Percentiles rank a stretch among this genome's conserved stretches.
Conservation (phyloP, 2,797 vertebrate genomes). For the Gobionotothen gibberifrons region DNA sequence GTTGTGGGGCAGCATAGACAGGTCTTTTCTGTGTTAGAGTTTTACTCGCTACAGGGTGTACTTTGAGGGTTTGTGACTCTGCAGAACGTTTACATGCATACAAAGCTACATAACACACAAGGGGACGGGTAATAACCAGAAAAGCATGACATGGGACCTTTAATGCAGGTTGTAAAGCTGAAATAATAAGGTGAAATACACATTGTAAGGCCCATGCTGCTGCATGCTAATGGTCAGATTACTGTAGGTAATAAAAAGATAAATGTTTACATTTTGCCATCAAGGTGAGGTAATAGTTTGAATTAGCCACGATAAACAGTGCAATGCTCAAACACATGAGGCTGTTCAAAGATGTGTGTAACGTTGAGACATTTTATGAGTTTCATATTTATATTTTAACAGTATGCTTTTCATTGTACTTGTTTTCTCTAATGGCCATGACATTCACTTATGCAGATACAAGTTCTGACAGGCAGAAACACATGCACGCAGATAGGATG, state of each 20-base stretch:
- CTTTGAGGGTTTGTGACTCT: no score
- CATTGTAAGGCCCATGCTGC: slow-evolving; percentile 6
- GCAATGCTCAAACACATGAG: slow-evolving; percentile 4
- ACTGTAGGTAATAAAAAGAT: slow-evolving; percentile 35
- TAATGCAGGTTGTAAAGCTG: slow-evolving; percentile 21
- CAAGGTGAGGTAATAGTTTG: slow-evolving; percentile 35
- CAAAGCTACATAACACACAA: no score
- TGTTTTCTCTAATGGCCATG: slow-evolving; percentile 24
- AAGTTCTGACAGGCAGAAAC: slow-evolving; percentile 32
- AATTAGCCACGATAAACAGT: slow-evolving; percentile 23
- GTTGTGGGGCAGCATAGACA: no score
- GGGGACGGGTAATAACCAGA: no score
- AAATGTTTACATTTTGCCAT: slow-evolving; percentile 41
- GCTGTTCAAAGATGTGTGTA: slow-evolving; percentile 9
- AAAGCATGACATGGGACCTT: no score
- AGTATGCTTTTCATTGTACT: slow-evolving; percentile 11
- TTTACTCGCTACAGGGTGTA: no score
- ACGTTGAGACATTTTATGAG: neutral
- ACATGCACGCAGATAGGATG: slow-evolving; percentile 11
- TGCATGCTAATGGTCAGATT: slow-evolving; percentile 31
- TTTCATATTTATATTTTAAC: slow-evolving; percentile 19
- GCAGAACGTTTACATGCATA: no score
- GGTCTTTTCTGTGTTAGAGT: no score
- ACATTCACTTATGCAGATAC: slow-evolving; percentile 36
- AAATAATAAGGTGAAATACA: slow-evolving; percentile 35